Evolutionary conservation across 1,140 invertebrate genomes (phyloP).

Genomic region (Diorhabda sublineata): DNA sequence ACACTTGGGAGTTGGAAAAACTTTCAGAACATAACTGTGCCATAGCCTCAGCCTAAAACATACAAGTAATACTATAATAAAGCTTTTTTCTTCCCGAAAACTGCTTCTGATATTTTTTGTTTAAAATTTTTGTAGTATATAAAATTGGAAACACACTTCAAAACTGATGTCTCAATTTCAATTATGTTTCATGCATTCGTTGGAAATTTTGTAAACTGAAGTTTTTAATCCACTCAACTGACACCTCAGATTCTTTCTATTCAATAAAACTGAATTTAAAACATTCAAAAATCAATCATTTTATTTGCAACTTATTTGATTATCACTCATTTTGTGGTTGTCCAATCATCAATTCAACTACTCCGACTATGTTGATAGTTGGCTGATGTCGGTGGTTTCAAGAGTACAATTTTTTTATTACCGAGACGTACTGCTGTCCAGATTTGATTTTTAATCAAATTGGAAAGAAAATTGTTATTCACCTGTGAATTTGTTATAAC

Average conservation of each 20-base stretch:
- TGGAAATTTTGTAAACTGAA: not conserved
- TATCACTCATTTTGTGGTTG: too few species aligned
- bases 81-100: too few species aligned
- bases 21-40: slow-evolving; percentile 13
- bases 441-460: too few species aligned
- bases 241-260: not conserved
- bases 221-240: not conserved
- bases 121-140: not conserved
- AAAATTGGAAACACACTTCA: not conserved
- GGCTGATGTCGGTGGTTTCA: too few species aligned
- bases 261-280: not conserved
- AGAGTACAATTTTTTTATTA: too few species aligned
- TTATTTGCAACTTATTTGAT: too few species aligned
- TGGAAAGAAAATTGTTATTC: not conserved
- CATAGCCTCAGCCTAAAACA: slow-evolving; percentile 13
- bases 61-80: not conserved
- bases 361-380: too few species aligned
- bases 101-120: too few species aligned
- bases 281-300: too few species aligned
- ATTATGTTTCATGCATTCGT: not conserved
- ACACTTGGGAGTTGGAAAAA: not conserved
- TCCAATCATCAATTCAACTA: too few species aligned
- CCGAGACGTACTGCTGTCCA: too few species aligned
- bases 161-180: slow-evolving; percentile 3
- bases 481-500: slow-evolving; percentile 24